phyloP scores from a whole-genome alignment of 2,888 invertebrate species.

The Mechanitis mazaeus region DNA sequence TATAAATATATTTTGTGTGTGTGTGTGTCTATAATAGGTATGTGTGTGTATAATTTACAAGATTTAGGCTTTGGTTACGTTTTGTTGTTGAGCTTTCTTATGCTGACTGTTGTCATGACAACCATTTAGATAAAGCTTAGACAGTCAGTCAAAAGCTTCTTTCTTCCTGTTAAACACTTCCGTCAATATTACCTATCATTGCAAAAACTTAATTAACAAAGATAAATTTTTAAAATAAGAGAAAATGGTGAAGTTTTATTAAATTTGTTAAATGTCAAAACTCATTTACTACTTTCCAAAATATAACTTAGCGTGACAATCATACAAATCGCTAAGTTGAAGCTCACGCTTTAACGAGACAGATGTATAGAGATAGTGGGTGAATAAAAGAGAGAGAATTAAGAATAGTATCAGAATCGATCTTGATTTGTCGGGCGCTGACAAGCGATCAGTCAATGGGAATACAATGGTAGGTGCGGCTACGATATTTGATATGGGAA shows the following conservation, averaged over 20 bases:
- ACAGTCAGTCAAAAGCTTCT: too few species aligned
- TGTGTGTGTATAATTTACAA: too few species aligned
- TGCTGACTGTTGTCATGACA: too few species aligned
- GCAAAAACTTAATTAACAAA: too few species aligned
- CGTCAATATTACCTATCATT: conserved; percentile 32
- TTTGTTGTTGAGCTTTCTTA: too few species aligned
- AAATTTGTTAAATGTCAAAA: conserved; percentile 59
- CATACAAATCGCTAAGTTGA: conserved; percentile 44
- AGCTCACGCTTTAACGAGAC: conserved; percentile 38
- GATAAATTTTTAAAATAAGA: not conserved
- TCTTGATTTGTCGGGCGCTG: conserved; percentile 69
- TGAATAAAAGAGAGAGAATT: conserved; percentile 43
- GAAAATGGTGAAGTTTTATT: conserved; percentile 31
- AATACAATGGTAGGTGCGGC: conserved; percentile 60
- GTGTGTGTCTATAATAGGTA: too few species aligned
- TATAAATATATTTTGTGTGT: too few species aligned
- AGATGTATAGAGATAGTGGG: conserved; percentile 32
- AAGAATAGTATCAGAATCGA: conserved; percentile 65
- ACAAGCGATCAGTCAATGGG: conserved; percentile 62
- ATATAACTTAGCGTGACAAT: conserved; percentile 62
- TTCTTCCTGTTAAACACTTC: conserved; percentile 10
- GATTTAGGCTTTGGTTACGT: too few species aligned
- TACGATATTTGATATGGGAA: conserved; percentile 52
- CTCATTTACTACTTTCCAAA: conserved; percentile 48
- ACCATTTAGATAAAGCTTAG: too few species aligned